A percentile compares a stretch with the other conserved stretches of the same genome.
Conservation (phyloP, 2,888 invertebrate species). For the Phengaris arion region DNA sequence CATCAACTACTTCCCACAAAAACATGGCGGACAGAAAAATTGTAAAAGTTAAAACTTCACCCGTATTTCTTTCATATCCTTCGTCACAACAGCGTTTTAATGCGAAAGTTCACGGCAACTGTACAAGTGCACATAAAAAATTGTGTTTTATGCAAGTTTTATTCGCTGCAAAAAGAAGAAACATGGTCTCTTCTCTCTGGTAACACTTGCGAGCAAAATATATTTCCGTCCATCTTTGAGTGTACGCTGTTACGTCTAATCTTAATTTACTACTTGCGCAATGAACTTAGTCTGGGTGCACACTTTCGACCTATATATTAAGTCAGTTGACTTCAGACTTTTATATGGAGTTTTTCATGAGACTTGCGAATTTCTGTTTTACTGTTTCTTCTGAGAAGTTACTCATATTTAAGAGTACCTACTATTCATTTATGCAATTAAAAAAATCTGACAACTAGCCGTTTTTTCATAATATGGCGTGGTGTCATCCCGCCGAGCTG, state of each 20-base stretch:
- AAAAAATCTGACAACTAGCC: no score
- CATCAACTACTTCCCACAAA: not conserved
- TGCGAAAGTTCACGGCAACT: slow-evolving; percentile 9
- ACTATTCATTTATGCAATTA: no score
- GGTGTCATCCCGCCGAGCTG: no score
- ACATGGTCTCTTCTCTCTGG: slow-evolving; percentile 31
- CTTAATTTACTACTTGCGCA: slow-evolving; percentile 58
- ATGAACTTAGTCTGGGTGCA: slow-evolving; percentile 6
- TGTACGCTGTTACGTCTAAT: slow-evolving; percentile 57
- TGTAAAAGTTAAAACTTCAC: not conserved
- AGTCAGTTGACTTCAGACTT: no score
- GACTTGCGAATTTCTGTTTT: no score
- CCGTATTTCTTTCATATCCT: not conserved
- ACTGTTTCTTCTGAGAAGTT: no score
- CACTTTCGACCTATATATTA: not conserved
- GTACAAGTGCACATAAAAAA: slow-evolving; percentile 23
- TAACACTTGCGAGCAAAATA: slow-evolving; percentile 50
- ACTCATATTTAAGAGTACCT: no score
- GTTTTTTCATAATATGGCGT: no score
- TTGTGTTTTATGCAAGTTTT: slow-evolving; percentile 29
- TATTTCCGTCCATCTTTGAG: slow-evolving; percentile 53
- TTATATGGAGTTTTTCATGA: no score
- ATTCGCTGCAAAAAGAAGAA: slow-evolving; percentile 32
- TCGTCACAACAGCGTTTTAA: not conserved
- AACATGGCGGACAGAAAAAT: not conserved